Base-by-base conservation (phyloP, 1,140 invertebrate species). In the Zaprionus africanus region DNA sequence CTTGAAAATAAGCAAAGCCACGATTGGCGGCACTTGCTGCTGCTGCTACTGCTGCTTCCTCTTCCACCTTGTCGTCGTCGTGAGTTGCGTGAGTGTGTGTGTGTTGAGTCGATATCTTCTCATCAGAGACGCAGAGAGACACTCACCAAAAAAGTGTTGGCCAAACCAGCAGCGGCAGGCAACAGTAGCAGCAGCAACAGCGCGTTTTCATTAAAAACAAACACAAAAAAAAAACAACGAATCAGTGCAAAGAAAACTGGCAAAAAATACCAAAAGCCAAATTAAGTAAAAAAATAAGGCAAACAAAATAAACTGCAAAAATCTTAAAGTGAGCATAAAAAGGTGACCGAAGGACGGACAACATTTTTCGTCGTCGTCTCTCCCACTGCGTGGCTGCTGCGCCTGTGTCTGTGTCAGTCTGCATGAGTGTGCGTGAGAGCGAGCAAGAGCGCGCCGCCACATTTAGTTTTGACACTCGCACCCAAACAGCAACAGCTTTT, bases 31-130 rank as follows among this genome's bases (percentile, higher is more conserved):
- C 76, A 74, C 53, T 60, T 67, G 36, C 51, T 79, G 59, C 56
- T 64, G 53, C 46, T 71, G 58, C 62, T 51, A 28, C 26, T 28
- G 36, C 73, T 64, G 31, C 60, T 36, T 22, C 22, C 7, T 13
- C 51, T 61, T 59, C 17, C 24, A 28, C 26, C 22, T 17, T 59
- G 2, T 68, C 26, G 36, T 24, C 26, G 36, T 24, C 26, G 36
- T 54, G 4, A 19, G 51, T 58, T 34, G 69, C 22, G 41, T 11
- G 54, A 26, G 5, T n/a, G n/a, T 63, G 63, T 38, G 76, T 63
- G 63, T 38, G 76, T 78, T 68, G 65, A 69, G 76, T 79, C 71
- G 65, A 66, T 78, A 72, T 76, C 51, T 80, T 81, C 65, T 67
- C 73, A 69, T 26, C 71, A 60, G 43, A 75, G 68, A 63, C 75